phyloP scores from a whole-genome alignment of 2,113 vertebrate species.

The Calyptommatus sinebrachiatus region DNA sequence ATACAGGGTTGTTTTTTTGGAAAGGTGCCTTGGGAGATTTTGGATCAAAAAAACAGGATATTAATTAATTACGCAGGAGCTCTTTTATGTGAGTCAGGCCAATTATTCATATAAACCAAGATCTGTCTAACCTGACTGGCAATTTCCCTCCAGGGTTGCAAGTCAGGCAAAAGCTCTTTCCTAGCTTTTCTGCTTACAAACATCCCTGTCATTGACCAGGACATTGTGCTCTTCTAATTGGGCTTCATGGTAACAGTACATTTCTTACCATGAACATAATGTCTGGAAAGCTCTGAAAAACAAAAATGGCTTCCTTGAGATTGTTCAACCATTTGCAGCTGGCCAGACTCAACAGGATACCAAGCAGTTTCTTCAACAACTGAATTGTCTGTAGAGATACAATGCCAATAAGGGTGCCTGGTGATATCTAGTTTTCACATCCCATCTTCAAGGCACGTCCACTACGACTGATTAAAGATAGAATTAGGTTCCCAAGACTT shows the following conservation, averaged over 20 bases:
- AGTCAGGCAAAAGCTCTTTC: constrained; percentile 1
- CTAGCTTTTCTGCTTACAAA: background rate
- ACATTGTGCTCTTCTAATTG: background rate
- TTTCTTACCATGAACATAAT: background rate
- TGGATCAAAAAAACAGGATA: background rate
- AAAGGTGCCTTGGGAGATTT: constrained; percentile 22
- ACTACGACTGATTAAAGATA: no score
- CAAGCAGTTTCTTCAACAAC: background rate
- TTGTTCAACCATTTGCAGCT: background rate
- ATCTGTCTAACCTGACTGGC: constrained; percentile 30
- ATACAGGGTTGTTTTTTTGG: background rate
- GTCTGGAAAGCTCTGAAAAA: background rate
- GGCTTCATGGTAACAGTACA: background rate
- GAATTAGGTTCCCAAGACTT: background rate
- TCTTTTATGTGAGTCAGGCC: constrained; percentile 25
- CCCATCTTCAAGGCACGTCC: no score
- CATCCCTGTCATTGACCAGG: background rate
- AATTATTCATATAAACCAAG: constrained; percentile 32
- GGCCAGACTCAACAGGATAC: background rate
- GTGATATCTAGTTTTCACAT: no score
- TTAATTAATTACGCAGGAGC: constrained; percentile 31
- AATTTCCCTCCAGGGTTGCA: background rate
- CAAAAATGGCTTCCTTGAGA: background rate
- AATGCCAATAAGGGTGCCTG: background rate
- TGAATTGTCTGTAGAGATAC: background rate